Evolutionary conservation across 2,888 invertebrate genomes (phyloP).

Genomic region (Diarsia dahlii): DNA sequence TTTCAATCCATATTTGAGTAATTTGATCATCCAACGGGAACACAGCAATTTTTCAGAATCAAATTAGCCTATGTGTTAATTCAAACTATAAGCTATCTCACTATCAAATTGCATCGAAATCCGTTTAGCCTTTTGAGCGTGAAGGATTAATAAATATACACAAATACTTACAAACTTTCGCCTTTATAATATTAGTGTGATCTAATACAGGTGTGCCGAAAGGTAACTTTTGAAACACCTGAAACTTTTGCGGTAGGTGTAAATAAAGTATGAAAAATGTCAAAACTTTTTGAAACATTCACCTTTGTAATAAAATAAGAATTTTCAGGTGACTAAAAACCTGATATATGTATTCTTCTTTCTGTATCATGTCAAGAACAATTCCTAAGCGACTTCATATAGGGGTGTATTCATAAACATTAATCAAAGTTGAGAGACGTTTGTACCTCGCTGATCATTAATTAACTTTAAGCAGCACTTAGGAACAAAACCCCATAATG

Average conservation of each 20-base stretch:
- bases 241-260: background rate
- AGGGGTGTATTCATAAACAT: background rate
- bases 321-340: background rate
- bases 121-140: no score
- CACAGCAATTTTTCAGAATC: no score
- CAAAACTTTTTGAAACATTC: background rate
- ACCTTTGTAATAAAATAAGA: background rate
- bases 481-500: background rate
- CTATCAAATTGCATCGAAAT: no score
- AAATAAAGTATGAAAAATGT: background rate
- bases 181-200: no score
- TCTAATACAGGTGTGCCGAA: background rate
- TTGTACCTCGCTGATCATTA: background rate
- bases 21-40: no score
- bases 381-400: background rate
- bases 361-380: background rate
- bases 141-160: no score
- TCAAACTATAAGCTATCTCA: no score
- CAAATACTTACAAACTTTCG: no score
- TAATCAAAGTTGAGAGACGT: background rate
- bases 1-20: no score
- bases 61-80: no score
- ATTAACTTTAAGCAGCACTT: background rate
- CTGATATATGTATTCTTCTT: no score
- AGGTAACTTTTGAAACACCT: constrained; percentile 4